Conservation (phyloP, 1,140 invertebrate genomes). For the Spodoptera frugiperda region DNA sequence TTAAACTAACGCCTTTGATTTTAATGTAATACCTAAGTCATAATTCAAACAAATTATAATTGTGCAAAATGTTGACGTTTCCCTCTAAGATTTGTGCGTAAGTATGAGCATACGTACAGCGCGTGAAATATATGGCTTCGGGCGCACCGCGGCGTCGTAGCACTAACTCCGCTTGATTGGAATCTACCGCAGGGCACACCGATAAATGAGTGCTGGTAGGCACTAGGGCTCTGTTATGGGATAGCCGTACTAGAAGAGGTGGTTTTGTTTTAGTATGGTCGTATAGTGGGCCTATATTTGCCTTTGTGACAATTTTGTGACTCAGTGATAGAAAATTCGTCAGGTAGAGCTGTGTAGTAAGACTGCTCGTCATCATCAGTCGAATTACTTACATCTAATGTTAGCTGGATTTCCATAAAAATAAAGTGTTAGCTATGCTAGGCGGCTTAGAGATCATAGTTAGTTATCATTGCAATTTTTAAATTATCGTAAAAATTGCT, state of each 20-base stretch:
- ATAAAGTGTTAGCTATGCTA: no score
- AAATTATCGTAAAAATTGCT: no score
- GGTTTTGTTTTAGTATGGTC: not conserved
- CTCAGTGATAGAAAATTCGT: no score
- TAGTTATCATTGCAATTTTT: no score
- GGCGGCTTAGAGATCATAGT: no score
- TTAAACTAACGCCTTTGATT: no score
- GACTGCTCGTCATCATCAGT: no score
- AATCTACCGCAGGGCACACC: conserved; percentile 67
- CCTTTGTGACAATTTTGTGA: no score
- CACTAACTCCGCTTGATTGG: conserved; percentile 70
- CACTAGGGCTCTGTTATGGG: conserved; percentile 26
- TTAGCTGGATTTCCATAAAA: no score
- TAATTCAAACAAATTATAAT: not conserved
- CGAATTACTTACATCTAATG: no score
- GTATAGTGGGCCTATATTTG: not conserved
- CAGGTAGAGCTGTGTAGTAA: no score
- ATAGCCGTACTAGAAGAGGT: conserved; percentile 20
- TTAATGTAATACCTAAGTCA: not conserved
- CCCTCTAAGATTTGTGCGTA: conserved; percentile 60
- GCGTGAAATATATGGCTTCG: conserved; percentile 56
- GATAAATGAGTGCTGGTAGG: conserved; percentile 67
- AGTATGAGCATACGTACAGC: conserved; percentile 52
- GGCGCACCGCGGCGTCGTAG: conserved; percentile 45
- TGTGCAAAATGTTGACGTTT: conserved; percentile 43